phyloP scores from a whole-genome alignment of 2,888 invertebrate genomes.

The Nomada lathburiana region DNA sequence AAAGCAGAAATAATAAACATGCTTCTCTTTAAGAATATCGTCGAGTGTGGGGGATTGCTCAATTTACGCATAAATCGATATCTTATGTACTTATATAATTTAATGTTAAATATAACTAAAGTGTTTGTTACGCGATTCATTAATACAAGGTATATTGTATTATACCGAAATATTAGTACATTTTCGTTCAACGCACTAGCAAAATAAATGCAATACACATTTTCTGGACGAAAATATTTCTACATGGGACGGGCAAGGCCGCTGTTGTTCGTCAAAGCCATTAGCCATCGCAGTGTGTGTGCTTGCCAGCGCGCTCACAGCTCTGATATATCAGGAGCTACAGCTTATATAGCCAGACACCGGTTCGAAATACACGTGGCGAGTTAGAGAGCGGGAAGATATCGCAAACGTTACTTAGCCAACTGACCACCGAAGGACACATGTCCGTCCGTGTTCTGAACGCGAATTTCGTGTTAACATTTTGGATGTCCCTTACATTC shows the following conservation, averaged over 20 bases:
- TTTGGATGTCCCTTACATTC: slow-evolving; percentile 8
- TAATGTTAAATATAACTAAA: too few species aligned
- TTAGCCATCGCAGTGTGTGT: slow-evolving; percentile 39
- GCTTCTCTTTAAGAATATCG: too few species aligned
- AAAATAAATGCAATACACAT: too few species aligned
- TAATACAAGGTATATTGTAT: too few species aligned
- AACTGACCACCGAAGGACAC: slow-evolving; percentile 63
- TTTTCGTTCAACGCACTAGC: too few species aligned
- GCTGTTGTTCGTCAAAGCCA: slow-evolving; percentile 28
- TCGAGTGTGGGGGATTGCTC: too few species aligned
- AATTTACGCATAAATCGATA: too few species aligned
- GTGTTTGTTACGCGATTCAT: too few species aligned
- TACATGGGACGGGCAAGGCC: not conserved
- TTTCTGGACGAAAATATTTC: too few species aligned
- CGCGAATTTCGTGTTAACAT: slow-evolving; percentile 61
- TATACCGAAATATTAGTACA: too few species aligned
- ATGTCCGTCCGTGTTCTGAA: slow-evolving; percentile 53
- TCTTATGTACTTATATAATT: too few species aligned
- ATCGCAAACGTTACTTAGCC: slow-evolving; percentile 61
- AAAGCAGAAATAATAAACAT: too few species aligned
- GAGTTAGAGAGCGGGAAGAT: slow-evolving; percentile 37
- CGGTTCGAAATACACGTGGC: slow-evolving; percentile 28
- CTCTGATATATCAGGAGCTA: slow-evolving; percentile 15
- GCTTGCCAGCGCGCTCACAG: slow-evolving; percentile 12
- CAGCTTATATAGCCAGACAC: not conserved